Evolutionary conservation across 2,888 invertebrate genomes (phyloP).

Genomic region (Diploptera punctata): DNA sequence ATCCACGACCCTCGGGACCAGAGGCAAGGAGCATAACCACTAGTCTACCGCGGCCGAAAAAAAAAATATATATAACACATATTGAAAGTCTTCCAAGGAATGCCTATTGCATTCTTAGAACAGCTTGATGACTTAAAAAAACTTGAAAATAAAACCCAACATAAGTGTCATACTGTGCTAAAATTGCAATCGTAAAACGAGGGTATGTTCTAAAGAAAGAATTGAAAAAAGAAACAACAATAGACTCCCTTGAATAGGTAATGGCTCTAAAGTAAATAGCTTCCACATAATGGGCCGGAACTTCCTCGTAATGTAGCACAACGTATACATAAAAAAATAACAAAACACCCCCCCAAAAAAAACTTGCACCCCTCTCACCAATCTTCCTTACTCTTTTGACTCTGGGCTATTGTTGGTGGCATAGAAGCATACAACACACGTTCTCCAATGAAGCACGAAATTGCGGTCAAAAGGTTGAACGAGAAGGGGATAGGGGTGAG

Average conservation of each 20-base stretch:
- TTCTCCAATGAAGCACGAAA: conserved; percentile 34
- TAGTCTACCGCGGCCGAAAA: too few relatives aligned
- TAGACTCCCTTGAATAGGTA: conserved; percentile 3
- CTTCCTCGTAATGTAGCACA: conserved; percentile 11
- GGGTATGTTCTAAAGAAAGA: not conserved
- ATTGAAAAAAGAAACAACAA: not conserved
- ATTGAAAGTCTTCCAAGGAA: too few relatives aligned
- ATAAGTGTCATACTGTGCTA: not conserved
- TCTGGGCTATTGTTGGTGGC: conserved; percentile 14
- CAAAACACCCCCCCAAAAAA: conserved; percentile 9
- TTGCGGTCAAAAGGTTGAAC: conserved; percentile 37
- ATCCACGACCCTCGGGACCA: too few relatives aligned
- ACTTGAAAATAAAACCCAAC: not conserved
- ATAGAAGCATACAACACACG: conserved; percentile 19
- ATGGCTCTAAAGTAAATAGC: conserved; percentile 21
- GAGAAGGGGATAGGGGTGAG: conserved; percentile 2
- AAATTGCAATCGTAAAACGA: not conserved
- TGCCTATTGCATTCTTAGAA: too few relatives aligned
- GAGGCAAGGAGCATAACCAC: too few relatives aligned
- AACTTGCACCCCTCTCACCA: not conserved
- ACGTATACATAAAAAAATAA: conserved; percentile 7
- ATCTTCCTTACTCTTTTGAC: not conserved
- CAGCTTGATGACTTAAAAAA: too few relatives aligned
- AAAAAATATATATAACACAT: too few relatives aligned
- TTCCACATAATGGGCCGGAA: conserved; percentile 13